phyloP scores from a whole-genome alignment of 2,113 vertebrate species.

The Nothocercus nigrocapillus region DNA sequence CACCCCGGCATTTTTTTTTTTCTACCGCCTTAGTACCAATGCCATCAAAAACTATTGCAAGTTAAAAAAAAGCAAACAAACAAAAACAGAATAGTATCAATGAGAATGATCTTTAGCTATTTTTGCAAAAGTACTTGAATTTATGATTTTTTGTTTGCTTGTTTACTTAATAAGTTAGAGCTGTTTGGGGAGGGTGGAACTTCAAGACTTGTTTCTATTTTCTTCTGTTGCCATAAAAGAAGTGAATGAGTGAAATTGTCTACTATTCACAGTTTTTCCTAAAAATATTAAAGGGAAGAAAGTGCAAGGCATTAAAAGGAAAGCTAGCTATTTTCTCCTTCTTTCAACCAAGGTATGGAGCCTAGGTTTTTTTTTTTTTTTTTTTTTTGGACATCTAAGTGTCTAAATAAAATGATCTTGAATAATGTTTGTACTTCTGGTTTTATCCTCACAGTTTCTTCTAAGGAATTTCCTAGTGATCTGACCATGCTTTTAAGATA shows the following conservation, averaged over 20 bases:
- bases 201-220: neutral
- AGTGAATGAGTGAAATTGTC: neutral
- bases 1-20: neutral
- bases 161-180: neutral
- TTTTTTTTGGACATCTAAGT: neutral
- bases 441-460: neutral
- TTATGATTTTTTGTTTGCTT: neutral
- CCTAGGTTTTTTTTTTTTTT: neutral
- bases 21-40: neutral
- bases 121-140: neutral
- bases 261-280: neutral
- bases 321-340: neutral
- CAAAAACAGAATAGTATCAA: neutral
- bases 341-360: neutral
- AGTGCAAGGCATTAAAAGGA: neutral
- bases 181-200: neutral
- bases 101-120: neutral
- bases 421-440: neutral
- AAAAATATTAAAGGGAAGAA: neutral
- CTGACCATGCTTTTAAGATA: neutral
- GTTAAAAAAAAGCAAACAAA: neutral
- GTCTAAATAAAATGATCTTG: neutral
- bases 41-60: neutral
- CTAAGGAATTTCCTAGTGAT: neutral
- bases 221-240: neutral